A percentile compares a stretch with the other conserved stretches of the same genome.
Evolutionary conservation across 2,888 invertebrate species (phyloP).

Genomic region (Andrena flavipes): DNA sequence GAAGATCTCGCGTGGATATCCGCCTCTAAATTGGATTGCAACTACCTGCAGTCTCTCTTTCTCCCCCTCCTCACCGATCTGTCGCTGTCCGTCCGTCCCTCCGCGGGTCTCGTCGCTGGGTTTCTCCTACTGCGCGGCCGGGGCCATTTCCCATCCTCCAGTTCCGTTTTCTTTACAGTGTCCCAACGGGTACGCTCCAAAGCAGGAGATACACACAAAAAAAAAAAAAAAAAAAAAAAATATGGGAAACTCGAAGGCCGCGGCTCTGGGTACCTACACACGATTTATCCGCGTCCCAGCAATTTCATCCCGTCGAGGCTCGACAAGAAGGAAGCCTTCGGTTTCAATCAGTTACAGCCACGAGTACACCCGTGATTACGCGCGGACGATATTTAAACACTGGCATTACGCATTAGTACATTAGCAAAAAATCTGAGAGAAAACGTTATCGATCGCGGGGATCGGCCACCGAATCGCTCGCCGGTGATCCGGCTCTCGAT

Average conservation of each 20-base stretch:
- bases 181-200: too few species aligned
- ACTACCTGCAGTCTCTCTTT: slow-evolving; percentile 66
- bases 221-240: background rate
- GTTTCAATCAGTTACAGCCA: slow-evolving; percentile 56
- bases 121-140: background rate
- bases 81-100: background rate
- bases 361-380: slow-evolving; percentile 44
- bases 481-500: slow-evolving; percentile 19
- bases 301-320: slow-evolving; percentile 11
- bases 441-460: slow-evolving; percentile 43
- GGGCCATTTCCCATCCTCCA: background rate
- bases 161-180: background rate
- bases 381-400: slow-evolving; percentile 45
- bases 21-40: slow-evolving; percentile 84
- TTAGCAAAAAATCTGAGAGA: slow-evolving; percentile 33
- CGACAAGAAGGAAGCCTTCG: slow-evolving; percentile 1
- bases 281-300: background rate
- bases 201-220: background rate
- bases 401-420: slow-evolving; percentile 58
- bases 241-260: background rate
- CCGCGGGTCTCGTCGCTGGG: background rate
- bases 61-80: slow-evolving; percentile 1
- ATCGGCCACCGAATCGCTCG: slow-evolving; percentile 51
- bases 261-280: background rate
- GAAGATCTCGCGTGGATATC: slow-evolving; percentile 85